phyloP scores from a whole-genome alignment of 1,140 invertebrate species.

The Diploscapter pachys region DNA sequence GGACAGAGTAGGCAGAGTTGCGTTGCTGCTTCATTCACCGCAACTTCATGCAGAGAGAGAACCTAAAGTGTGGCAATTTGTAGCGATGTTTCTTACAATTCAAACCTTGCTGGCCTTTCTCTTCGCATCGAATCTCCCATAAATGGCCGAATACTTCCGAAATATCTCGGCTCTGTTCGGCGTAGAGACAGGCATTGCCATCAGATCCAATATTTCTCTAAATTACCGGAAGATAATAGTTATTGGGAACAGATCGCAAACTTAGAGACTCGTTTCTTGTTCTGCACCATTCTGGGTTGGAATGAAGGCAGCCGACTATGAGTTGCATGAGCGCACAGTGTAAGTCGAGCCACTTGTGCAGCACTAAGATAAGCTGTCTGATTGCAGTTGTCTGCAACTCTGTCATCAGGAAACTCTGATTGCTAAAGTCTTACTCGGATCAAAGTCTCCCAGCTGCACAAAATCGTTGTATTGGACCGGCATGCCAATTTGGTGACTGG shows the following conservation, averaged over 20 bases:
- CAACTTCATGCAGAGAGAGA: conserved; percentile 88
- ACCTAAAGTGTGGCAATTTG: conserved; percentile 17
- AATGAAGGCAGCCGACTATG: too few species aligned
- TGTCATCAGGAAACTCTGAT: too few species aligned
- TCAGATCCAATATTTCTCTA: conserved; percentile 68
- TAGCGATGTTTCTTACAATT: too few species aligned
- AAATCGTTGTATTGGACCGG: too few species aligned
- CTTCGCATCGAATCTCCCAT: conserved; percentile 89
- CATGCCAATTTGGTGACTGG: too few species aligned
- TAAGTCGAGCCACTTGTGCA: too few species aligned
- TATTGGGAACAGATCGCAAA: neutral
- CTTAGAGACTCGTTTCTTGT: conserved; percentile 69
- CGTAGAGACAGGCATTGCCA: conserved; percentile 82
- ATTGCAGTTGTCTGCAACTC: too few species aligned
- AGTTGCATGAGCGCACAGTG: too few species aligned
- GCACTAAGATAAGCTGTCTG: too few species aligned
- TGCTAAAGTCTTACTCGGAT: too few species aligned
- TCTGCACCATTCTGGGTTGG: conserved; percentile 62
- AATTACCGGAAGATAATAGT: neutral
- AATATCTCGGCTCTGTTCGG: conserved; percentile 87
- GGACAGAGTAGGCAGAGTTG: conserved; percentile 86
- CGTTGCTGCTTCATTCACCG: conserved; percentile 92
- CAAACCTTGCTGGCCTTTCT: conserved; percentile 78
- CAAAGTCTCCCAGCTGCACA: too few species aligned
- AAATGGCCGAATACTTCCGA: conserved; percentile 90